Conservation (phyloP, 2,113 vertebrate genomes). For the Sapajus apella region DNA sequence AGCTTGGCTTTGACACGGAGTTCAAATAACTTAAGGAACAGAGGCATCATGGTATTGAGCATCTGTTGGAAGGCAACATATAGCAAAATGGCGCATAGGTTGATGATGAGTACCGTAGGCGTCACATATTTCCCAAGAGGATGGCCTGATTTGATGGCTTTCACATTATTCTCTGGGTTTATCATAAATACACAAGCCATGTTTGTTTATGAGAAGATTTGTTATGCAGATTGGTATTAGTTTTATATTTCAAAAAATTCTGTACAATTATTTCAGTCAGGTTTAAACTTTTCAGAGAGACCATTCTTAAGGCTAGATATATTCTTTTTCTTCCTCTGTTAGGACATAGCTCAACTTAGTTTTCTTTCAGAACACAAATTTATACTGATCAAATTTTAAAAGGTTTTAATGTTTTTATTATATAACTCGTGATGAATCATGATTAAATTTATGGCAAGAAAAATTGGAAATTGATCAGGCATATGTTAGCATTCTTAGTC, state of each 20-base stretch:
- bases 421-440: neutral
- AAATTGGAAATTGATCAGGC: conserved; percentile 45
- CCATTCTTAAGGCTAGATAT: neutral
- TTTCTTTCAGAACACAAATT: conserved; percentile 63
- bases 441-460: conserved; percentile 24
- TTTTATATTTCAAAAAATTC: conserved; percentile 40
- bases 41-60: neutral
- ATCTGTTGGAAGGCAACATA: neutral
- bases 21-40: neutral
- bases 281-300: conserved; percentile 6
- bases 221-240: conserved; percentile 24
- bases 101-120: neutral
- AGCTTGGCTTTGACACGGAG: neutral
- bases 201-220: neutral
- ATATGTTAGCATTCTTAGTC: conserved; percentile 35
- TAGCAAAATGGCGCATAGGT: neutral
- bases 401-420: conserved; percentile 2
- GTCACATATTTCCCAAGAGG: conserved; percentile 30
- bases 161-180: neutral
- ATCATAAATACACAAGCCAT: neutral
- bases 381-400: conserved; percentile 42
- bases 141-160: neutral
- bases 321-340: neutral
- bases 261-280: conserved; percentile 17
- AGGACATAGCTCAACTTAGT: neutral